Base-by-base conservation (phyloP, 2,113 vertebrate species). In the Peucedramus taeniatus region DNA sequence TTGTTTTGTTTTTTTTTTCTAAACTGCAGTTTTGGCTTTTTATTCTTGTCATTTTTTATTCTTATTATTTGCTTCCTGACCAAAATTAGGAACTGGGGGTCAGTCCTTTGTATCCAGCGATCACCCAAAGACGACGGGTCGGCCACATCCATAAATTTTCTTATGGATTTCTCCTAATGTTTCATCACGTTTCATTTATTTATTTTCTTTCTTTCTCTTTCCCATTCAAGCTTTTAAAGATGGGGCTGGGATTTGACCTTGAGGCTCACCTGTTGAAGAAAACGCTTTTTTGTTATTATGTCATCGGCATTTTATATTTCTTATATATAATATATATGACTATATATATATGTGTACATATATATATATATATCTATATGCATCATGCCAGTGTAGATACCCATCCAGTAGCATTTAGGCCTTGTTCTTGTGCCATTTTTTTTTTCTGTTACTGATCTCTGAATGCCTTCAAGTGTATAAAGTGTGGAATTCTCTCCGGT, bases 401-500 rank as follows among this genome's bases (percentile, higher is more conserved):
- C 94, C 96, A 97, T 97, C 83, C 22, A 33, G 91, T 86, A 97
- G 97, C 91, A 66, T 93, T 79, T 95, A 97, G 97, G 89, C 93
- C 94, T 97, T 95, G 97, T 96, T 97, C 97, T 97, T 94, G 96
- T 97, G 96, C 97, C 94, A 96, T 97, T 96, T 88, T 79, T 71
- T 83, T 75, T 90, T 93, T 75, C 89, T 83, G 79, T 96, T 96
- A 54, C 96, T 66, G 83, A 96, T 98, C 97, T 98, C 97, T 98
- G 98, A 98, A 98, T 98, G 98, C 98, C 98, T 98, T 98, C 96
- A 91, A 98, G 97, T 98, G 98, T 98, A 98, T 98, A 98, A 98
- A 98, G 96, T 98, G 96, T 98, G 93, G 98, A 97, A 98, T 96
- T 97, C 95, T 98, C 97, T 98, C 97, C 91, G 98, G 98, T 98